These are phyloP conservation scores for Xestia ashworthii DNA, from an alignment of 2,888 invertebrate species.

Conservation along the genomic window DNA sequence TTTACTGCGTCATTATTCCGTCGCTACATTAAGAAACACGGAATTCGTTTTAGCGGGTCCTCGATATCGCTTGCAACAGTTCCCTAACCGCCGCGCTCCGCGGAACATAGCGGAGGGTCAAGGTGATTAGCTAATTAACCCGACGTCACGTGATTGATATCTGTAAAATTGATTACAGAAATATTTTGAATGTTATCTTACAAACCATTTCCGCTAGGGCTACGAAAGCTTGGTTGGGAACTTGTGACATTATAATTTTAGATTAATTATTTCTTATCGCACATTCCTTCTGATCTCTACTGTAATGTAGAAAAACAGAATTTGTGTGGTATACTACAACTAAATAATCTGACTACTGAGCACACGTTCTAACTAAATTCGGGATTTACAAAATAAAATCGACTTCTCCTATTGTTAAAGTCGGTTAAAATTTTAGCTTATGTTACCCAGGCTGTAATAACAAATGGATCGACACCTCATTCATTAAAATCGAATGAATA, in stretches of 20 bases:
- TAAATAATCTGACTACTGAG: no score
- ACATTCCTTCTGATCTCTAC: background rate
- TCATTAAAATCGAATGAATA: no score
- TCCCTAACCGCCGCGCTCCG: constrained; percentile 1
- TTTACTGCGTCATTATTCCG: constrained; percentile 44
- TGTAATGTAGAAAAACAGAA: background rate
- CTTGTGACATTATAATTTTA: background rate
- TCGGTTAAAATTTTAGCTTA: no score
- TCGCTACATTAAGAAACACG: constrained; percentile 56
- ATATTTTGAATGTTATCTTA: constrained; percentile 34
- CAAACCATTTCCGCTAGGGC: constrained; percentile 16
- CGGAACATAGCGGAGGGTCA: constrained; percentile 37
- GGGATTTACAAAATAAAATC: no score
- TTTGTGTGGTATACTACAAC: no score
- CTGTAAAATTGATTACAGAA: constrained; percentile 39
- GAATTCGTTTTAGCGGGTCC: constrained; percentile 54
- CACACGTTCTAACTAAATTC: no score
- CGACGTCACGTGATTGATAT: constrained; percentile 53
- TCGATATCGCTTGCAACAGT: constrained; percentile 32
- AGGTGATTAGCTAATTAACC: constrained; percentile 55
- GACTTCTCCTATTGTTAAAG: no score
- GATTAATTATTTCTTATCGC: background rate
- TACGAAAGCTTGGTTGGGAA: background rate
- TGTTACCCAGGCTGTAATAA: no score
- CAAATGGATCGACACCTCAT: no score